These are phyloP conservation scores for Venustaconcha ellipsiformis DNA, from an alignment of 1,140 invertebrate genomes.

Conservation along the genomic window DNA sequence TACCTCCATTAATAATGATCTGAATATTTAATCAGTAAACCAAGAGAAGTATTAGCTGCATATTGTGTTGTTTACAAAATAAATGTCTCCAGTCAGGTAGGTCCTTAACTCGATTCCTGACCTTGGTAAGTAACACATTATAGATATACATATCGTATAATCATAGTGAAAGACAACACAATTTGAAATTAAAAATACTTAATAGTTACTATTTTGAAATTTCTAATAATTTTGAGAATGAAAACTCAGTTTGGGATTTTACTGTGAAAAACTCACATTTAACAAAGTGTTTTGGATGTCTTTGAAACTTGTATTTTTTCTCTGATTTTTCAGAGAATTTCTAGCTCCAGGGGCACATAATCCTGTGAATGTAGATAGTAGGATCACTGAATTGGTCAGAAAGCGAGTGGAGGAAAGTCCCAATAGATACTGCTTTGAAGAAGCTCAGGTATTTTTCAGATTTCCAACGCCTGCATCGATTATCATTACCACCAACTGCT, in stretches of 20 bases:
- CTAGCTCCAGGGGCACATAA: constrained; percentile 93
- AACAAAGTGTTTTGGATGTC: background rate
- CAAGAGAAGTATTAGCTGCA: too few species aligned
- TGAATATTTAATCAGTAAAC: too few species aligned
- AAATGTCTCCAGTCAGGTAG: too few species aligned
- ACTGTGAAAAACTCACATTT: background rate
- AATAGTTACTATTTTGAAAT: background rate
- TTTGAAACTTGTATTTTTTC: constrained; percentile 1
- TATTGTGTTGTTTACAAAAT: too few species aligned
- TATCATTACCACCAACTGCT: background rate
- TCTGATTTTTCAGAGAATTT: constrained; percentile 79
- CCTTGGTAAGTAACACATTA: too few species aligned
- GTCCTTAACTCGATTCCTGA: too few species aligned
- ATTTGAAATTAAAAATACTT: too few species aligned
- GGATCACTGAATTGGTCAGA: constrained; percentile 65
- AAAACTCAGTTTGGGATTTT: background rate
- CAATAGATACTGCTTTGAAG: constrained; percentile 96
- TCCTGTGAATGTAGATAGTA: constrained; percentile 96
- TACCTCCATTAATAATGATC: too few species aligned
- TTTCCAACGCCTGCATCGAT: background rate
- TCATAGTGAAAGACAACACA: too few species aligned
- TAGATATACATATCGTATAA: too few species aligned
- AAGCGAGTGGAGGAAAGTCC: constrained; percentile 73
- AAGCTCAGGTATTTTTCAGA: constrained; percentile 83
- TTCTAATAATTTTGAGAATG: background rate